Percentiles rank a stretch among this genome's conserved stretches.
Evolutionary conservation across 2,888 invertebrate species (phyloP).

Genomic region (Athalia cordata): DNA sequence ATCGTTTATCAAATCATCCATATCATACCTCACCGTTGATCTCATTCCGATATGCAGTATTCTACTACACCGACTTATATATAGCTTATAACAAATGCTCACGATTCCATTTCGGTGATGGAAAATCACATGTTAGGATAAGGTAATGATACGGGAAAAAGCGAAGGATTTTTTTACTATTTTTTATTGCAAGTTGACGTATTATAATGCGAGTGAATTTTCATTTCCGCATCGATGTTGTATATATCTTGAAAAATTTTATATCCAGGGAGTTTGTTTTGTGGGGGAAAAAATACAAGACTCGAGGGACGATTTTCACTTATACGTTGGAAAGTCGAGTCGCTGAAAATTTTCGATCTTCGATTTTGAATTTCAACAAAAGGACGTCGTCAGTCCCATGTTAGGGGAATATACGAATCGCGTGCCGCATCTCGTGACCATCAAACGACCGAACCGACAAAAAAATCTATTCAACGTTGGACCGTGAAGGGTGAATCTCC

Average conservation of each 20-base stretch:
- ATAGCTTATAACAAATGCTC: background rate
- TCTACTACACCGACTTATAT: background rate
- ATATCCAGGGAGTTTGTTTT: background rate
- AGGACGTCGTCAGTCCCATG: background rate
- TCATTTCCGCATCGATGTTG: too few relatives aligned
- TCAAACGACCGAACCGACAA: background rate
- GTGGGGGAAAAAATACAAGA: background rate
- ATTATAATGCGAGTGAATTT: background rate
- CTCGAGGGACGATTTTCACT: constrained; percentile 28
- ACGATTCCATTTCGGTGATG: background rate
- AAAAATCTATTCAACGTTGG: constrained; percentile 5
- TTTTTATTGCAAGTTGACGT: background rate
- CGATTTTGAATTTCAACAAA: constrained; percentile 29
- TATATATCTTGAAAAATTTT: background rate
- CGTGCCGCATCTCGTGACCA: constrained; percentile 23
- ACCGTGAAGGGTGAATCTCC: constrained; percentile 6
- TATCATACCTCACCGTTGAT: background rate
- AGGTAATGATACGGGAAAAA: too few relatives aligned
- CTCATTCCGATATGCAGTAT: constrained; percentile 7
- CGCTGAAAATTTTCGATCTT: background rate
- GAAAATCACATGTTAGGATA: too few relatives aligned
- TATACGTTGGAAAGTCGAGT: too few relatives aligned
- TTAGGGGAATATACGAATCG: constrained; percentile 10
- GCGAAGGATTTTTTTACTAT: background rate
- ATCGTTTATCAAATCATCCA: constrained; percentile 26